These are phyloP conservation scores for Limnothrissa miodon DNA, from an alignment of 2,113 vertebrate genomes.

Conservation along the genomic window DNA sequence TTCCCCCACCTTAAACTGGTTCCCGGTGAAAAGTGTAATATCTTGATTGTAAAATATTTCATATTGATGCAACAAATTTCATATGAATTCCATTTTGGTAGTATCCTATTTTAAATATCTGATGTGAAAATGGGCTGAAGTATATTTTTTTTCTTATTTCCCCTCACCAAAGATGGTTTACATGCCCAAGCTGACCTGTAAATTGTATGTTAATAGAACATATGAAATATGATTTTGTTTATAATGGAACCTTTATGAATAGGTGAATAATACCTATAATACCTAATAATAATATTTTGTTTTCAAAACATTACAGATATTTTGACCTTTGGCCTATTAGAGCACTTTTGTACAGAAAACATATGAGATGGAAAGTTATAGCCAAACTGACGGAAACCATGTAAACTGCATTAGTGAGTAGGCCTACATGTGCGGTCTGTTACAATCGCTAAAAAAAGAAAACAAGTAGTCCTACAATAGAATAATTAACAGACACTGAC, in stretches of 20 bases:
- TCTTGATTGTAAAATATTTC: not conserved
- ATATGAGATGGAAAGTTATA: not conserved
- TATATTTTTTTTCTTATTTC: not conserved
- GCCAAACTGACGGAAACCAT: not conserved
- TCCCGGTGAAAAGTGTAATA: not conserved
- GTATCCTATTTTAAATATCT: not conserved
- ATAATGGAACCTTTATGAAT: not conserved
- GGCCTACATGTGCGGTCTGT: not conserved
- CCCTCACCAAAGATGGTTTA: not conserved
- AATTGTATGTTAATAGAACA: constrained; percentile 14
- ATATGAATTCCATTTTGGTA: not conserved
- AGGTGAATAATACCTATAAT: too few relatives aligned
- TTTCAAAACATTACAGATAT: not conserved
- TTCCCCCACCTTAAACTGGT: not conserved
- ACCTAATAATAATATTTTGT: too few relatives aligned
- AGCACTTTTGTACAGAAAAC: not conserved
- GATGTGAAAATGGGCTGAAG: not conserved
- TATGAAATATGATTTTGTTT: not conserved
- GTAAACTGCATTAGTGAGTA: not conserved
- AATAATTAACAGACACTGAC: not conserved
- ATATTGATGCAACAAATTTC: not conserved
- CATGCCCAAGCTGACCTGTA: not conserved
- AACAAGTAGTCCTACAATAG: not conserved
- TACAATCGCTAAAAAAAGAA: not conserved
- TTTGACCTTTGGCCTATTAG: not conserved